Conservation (phyloP, 2,797 vertebrate species). For the Epinephelus coioides region DNA sequence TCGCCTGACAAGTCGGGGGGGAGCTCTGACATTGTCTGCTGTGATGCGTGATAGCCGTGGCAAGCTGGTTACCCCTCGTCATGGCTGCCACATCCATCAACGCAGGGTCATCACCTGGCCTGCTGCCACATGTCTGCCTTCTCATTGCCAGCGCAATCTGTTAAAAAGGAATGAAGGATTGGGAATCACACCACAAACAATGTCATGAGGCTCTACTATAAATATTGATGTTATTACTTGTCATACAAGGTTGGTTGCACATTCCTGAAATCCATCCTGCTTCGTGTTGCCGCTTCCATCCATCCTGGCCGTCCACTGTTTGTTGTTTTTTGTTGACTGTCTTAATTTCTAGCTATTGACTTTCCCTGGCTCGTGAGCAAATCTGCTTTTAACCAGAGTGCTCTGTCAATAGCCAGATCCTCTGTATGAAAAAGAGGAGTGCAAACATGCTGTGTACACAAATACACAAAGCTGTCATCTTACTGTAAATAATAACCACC, state of each 20-base stretch:
- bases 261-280: slow-evolving; percentile 39
- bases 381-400: slow-evolving; percentile 37
- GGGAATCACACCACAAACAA: slow-evolving; percentile 66
- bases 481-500: slow-evolving; percentile 50
- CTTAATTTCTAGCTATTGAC: slow-evolving; percentile 64
- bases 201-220: slow-evolving; percentile 53
- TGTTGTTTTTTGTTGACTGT: slow-evolving; percentile 54
- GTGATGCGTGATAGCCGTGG: slow-evolving; percentile 41
- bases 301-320: slow-evolving; percentile 4
- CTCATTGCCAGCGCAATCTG: slow-evolving; percentile 71
- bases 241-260: slow-evolving; percentile 24
- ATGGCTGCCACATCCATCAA: slow-evolving; percentile 81
- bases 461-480: slow-evolving; percentile 48
- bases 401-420: slow-evolving; percentile 53
- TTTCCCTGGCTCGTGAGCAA: slow-evolving; percentile 33
- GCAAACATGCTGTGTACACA: slow-evolving; percentile 49
- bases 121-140: slow-evolving; percentile 73
- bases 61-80: slow-evolving; percentile 64
- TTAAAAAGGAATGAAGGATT: slow-evolving; percentile 74
- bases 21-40: slow-evolving; percentile 51
- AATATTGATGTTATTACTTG: slow-evolving; percentile 62
- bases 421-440: slow-evolving; percentile 22
- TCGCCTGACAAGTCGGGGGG: slow-evolving; percentile 27
- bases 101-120: slow-evolving; percentile 76
- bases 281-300: slow-evolving; percentile 20